Conservation (phyloP, 2,113 vertebrate species). For the Phoxinus phoxinus region DNA sequence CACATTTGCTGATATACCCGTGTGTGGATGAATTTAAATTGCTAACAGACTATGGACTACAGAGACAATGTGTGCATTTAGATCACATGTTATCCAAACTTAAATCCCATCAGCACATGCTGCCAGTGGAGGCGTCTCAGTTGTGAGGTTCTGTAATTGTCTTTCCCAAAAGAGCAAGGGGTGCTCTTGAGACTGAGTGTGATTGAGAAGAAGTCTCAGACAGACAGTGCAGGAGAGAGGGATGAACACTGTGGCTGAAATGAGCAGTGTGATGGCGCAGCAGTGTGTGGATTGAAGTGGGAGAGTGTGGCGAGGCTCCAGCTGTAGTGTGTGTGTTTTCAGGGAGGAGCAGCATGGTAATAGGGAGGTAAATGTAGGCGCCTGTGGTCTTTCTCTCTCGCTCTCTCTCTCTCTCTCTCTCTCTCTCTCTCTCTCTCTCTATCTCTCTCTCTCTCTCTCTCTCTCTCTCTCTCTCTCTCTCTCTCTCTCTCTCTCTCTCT, state of each 20-base stretch:
- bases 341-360: conserved; percentile 10
- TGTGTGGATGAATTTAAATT: background rate
- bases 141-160: background rate
- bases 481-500: background rate
- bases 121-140: background rate
- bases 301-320: background rate
- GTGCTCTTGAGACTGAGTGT: background rate
- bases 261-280: background rate
- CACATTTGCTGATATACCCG: background rate
- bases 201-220: background rate
- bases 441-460: background rate
- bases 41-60: background rate
- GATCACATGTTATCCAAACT: background rate
- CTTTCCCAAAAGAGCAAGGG: background rate
- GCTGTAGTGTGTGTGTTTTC: conserved; percentile 23
- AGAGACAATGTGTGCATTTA: conserved; percentile 11
- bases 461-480: background rate
- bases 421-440: background rate
- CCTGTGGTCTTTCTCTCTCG: conserved; percentile 16
- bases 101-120: background rate
- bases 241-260: background rate
- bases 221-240: conserved; percentile 2
- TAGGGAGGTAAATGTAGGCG: conserved; percentile 8
- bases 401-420: background rate
- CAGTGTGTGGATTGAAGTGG: conserved; percentile 15